Evolutionary conservation across 1,140 invertebrate species (phyloP).

Genomic region (Pogonomyrmex californicus): DNA sequence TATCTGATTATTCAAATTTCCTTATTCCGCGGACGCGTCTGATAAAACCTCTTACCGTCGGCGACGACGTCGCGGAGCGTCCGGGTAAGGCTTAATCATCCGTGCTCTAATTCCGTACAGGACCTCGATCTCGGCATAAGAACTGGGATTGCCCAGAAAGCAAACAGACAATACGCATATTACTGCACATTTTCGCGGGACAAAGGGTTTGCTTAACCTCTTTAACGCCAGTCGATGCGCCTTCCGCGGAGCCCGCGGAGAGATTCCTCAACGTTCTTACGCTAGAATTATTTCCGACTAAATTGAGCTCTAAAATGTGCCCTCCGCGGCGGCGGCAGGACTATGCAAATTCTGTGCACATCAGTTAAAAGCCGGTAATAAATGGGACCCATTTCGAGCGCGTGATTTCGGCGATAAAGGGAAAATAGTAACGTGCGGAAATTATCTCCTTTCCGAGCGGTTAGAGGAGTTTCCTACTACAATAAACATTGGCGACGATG

Average conservation of each 20-base stretch:
- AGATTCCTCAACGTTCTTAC: not conserved
- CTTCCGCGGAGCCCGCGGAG: not conserved
- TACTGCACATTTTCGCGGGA: constrained; percentile 18
- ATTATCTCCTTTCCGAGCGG: constrained; percentile 42
- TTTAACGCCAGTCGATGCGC: constrained; percentile 49
- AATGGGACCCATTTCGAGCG: constrained; percentile 35
- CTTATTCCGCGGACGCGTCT: constrained; percentile 41
- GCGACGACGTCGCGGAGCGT: constrained; percentile 10
- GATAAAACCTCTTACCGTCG: constrained; percentile 42
- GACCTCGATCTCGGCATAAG: constrained; percentile 35
- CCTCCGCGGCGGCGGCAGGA: not conserved
- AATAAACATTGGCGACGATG: constrained; percentile 59
- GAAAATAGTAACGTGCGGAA: constrained; percentile 49
- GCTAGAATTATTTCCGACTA: constrained; percentile 23
- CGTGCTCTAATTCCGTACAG: constrained; percentile 15
- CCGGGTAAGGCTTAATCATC: constrained; percentile 48
- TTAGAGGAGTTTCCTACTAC: constrained; percentile 51
- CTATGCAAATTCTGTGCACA: constrained; percentile 30
- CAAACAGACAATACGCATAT: constrained; percentile 45
- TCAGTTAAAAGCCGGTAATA: constrained; percentile 47
- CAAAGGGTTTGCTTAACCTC: constrained; percentile 32
- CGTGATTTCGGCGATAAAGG: constrained; percentile 57
- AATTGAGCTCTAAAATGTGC: constrained; percentile 46
- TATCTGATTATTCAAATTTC: constrained; percentile 62
- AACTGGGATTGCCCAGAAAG: constrained; percentile 15